Base-by-base conservation (phyloP, 2,888 invertebrate species). In the Drosophila anomalata region DNA sequence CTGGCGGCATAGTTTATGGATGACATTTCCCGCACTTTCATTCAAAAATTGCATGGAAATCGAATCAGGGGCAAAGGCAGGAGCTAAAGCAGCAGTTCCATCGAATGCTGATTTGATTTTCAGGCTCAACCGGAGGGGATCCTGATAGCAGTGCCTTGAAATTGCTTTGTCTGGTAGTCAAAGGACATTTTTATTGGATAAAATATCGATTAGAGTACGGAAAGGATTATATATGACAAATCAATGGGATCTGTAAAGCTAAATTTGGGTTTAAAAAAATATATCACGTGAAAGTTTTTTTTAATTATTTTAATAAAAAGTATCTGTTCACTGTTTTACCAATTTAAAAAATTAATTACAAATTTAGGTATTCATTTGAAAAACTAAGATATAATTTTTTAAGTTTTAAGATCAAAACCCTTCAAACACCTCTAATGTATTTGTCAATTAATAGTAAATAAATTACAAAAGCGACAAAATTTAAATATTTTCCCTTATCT, bases 21-120 rank as follows among this genome's bases (percentile, higher is more conserved):
- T 74, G 87, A 70, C 88, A 78, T 77, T 80, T 76, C 63, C 69
- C 79, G 79, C 76, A 60, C 63, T 78, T 85, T 81, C 81, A 79
- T 79, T 85, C 83, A 89, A 89, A 70, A 89, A 89, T 89, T 87
- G 89, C 79, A 73, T 79, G 78, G 79, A 78, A 79, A 84, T 89
- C 78, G 76, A 81, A 82, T 82, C 82, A 87, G 66, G 60, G 68
- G 78, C 75, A 56, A 58, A 59, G 17, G 44, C 53, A 31, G 61
- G 29, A 71, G 72, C 53, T 47, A 36, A 33, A 50, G 53, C 31
- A 52, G 67, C 46, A 29, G 41, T 26, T 24, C 58, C 59, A 71
- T 39, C 36, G 53, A 66, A 44, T 44, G 51, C 29, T 66, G 79
- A 87, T 84, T 88, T 83, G 86, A 84, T 84, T 84, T 76, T 52